These are phyloP conservation scores for Lasioglossum malachurum DNA, from an alignment of 2,888 invertebrate genomes.

Conservation along the genomic window DNA sequence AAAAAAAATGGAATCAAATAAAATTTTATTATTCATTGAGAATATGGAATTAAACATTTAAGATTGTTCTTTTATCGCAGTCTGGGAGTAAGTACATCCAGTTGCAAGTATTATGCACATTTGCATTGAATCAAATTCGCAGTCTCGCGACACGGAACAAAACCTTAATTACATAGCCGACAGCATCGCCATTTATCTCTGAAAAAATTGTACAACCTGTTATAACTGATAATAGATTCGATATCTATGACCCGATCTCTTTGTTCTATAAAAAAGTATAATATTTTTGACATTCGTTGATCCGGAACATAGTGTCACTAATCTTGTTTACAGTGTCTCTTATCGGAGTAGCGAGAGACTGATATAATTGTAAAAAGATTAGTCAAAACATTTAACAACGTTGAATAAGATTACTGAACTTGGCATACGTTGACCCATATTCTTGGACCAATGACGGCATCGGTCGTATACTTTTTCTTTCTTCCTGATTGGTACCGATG, in stretches of 20 bases:
- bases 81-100: neutral
- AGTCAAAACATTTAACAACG: neutral
- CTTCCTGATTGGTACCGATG: neutral
- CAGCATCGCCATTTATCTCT: neutral
- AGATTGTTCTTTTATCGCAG: too few relatives aligned
- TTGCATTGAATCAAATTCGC: neutral
- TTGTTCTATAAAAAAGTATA: neutral
- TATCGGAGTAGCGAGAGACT: neutral
- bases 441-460: slow-evolving; percentile 21
- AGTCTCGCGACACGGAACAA: neutral
- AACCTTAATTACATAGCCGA: neutral
- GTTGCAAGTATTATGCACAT: neutral
- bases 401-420: neutral
- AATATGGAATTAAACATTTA: neutral
- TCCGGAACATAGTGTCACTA: neutral
- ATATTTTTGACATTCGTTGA: neutral
- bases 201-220: neutral
- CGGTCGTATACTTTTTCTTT: slow-evolving; percentile 6
- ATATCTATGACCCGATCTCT: slow-evolving; percentile 11
- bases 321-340: slow-evolving; percentile 5
- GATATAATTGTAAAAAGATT: neutral
- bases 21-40: neutral
- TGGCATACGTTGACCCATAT: neutral
- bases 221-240: neutral
- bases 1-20: neutral